Evolutionary conservation across 37 sponge, comb jelly and placozoan genomes (phyloP).

Genomic region (Amphimedon queenslandica): DNA sequence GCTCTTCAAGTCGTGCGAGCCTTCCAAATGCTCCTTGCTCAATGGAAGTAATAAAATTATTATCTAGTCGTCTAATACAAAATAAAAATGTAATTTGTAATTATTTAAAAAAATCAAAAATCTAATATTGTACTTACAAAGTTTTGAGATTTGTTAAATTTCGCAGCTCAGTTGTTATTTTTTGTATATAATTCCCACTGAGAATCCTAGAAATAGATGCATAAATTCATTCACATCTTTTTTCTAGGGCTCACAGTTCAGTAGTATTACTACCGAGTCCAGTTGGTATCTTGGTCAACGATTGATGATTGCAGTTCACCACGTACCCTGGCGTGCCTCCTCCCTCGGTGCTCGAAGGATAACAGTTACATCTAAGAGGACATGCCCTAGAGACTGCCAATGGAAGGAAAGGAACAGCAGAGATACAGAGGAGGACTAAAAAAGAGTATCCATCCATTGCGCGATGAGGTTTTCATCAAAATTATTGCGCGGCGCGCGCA

Average conservation of each 20-base stretch:
- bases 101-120: too few species aligned
- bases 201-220: too few species aligned
- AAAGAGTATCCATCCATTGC: too few species aligned
- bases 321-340: neutral
- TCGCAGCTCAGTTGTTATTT: neutral
- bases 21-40: neutral
- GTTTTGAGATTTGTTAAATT: neutral
- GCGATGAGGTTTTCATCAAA: too few species aligned
- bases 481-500: too few species aligned
- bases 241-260: neutral
- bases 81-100: too few species aligned
- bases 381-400: neutral
- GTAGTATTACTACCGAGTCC: neutral
- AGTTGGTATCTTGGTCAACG: neutral
- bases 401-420: too few species aligned
- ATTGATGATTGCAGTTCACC: neutral
- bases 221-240: too few species aligned
- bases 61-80: neutral
- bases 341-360: neutral
- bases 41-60: neutral
- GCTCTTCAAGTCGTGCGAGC: neutral
- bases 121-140: neutral
- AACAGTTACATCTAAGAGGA: neutral
- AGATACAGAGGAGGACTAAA: too few species aligned
- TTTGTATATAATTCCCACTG: too few species aligned